Conservation (phyloP, 2,113 vertebrate genomes). For the Gymnorhina tibicen region DNA sequence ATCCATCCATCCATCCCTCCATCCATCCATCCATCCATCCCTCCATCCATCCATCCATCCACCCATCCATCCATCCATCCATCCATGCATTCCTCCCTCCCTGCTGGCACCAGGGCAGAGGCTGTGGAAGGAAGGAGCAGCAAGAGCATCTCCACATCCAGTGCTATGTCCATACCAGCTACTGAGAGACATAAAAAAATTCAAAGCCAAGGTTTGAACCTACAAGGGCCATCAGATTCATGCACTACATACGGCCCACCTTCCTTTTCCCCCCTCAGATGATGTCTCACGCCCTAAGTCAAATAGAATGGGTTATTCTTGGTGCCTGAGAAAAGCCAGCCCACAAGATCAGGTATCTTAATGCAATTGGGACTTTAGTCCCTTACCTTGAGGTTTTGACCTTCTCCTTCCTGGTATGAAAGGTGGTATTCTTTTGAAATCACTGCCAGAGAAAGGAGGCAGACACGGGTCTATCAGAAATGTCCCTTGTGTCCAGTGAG, state of each 20-base stretch:
- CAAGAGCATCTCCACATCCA: background rate
- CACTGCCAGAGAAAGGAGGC: background rate
- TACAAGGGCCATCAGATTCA: background rate
- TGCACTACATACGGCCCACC: rapidly evolving
- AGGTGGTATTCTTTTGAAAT: background rate
- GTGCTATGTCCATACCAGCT: rapidly evolving
- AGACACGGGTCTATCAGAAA: background rate
- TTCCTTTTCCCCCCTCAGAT: background rate
- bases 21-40: background rate
- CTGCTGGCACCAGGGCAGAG: background rate
- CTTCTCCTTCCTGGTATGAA: background rate
- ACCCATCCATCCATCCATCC: background rate
- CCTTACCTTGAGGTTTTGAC: background rate
- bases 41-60: background rate
- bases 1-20: background rate
- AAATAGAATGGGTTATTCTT: background rate
- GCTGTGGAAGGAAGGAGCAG: background rate
- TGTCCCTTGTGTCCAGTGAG: background rate
- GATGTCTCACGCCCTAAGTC: background rate
- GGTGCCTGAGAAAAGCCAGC: background rate
- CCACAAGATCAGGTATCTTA: background rate
- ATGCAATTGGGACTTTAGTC: background rate
- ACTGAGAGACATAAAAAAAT: background rate
- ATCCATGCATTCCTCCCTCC: background rate
- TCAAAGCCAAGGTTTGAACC: background rate